A percentile compares a stretch with the other conserved stretches of the same genome.
These are phyloP conservation scores for Melangyna quadrimaculata DNA, from an alignment of 2,888 invertebrate species.

Conservation along the genomic window DNA sequence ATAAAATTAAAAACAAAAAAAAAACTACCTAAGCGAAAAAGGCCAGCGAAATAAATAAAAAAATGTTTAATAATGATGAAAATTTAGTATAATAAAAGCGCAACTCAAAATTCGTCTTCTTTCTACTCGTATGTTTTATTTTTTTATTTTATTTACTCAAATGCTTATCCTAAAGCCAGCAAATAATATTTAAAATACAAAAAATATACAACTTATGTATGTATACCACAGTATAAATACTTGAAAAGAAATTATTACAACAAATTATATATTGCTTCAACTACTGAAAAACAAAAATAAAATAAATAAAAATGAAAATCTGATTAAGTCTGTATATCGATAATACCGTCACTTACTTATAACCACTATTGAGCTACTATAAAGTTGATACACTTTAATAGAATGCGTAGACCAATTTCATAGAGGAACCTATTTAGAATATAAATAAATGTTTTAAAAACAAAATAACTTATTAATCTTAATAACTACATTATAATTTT, in stretches of 20 bases:
- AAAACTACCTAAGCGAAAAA: constrained; percentile 39
- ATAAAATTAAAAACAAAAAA: constrained; percentile 24
- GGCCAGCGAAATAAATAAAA: constrained; percentile 31
- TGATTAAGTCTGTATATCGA: constrained; percentile 36
- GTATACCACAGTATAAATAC: constrained; percentile 36
- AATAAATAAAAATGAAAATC: neutral
- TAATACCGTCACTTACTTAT: constrained; percentile 61
- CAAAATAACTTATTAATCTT: constrained; percentile 28
- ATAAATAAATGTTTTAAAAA: constrained; percentile 14
- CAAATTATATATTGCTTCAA: constrained; percentile 48
- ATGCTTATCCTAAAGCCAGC: constrained; percentile 50
- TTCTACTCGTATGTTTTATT: constrained; percentile 55
- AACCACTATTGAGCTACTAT: constrained; percentile 66
- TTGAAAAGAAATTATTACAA: constrained; percentile 30
- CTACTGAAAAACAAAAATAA: constrained; percentile 20
- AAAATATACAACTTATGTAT: constrained; percentile 52
- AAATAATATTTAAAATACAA: neutral
- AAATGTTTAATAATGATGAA: constrained; percentile 32
- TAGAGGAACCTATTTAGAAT: constrained; percentile 50
- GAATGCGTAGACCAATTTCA: constrained; percentile 69
- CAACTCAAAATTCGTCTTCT: constrained; percentile 61
- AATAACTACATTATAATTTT: constrained; percentile 1
- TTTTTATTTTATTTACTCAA: constrained; percentile 29
- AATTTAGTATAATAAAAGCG: constrained; percentile 55
- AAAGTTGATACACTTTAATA: constrained; percentile 65